phyloP scores from a whole-genome alignment of 2,888 invertebrate genomes.

The Charanyca ferruginea region DNA sequence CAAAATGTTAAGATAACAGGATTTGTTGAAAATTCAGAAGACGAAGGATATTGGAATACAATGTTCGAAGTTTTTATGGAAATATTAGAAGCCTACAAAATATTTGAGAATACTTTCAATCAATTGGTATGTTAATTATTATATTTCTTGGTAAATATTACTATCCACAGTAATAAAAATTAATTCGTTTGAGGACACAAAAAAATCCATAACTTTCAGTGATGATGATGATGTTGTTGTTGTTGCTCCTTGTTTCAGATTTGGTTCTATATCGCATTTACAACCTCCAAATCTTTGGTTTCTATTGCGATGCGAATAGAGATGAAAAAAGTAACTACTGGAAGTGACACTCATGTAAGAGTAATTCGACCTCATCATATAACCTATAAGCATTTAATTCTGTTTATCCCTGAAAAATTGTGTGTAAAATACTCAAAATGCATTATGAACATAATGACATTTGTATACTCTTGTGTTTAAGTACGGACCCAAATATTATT shows the following conservation, averaged over 20 bases:
- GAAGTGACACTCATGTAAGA: conserved; percentile 21
- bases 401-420: no score
- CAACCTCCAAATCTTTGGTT: conserved; percentile 14
- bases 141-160: no score
- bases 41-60: conserved; percentile 3
- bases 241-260: conserved; percentile 11
- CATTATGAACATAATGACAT: no score
- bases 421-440: no score
- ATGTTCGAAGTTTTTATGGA: conserved; percentile 12
- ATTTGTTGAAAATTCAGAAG: not conserved
- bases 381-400: no score
- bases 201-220: no score
- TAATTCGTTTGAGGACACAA: no score
- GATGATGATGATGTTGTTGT: no score
- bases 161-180: no score
- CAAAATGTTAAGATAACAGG: not conserved
- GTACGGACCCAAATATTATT: no score
- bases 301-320: conserved; percentile 26
- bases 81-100: conserved; percentile 16
- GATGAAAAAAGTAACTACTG: conserved; percentile 24
- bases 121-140: conserved; percentile 2
- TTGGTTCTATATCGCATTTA: conserved; percentile 16
- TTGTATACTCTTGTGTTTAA: no score
- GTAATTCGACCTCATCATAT: no score
- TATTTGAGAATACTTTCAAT: conserved; percentile 4